Base-by-base conservation (phyloP, 2,113 vertebrate species). In the Mola mola region DNA sequence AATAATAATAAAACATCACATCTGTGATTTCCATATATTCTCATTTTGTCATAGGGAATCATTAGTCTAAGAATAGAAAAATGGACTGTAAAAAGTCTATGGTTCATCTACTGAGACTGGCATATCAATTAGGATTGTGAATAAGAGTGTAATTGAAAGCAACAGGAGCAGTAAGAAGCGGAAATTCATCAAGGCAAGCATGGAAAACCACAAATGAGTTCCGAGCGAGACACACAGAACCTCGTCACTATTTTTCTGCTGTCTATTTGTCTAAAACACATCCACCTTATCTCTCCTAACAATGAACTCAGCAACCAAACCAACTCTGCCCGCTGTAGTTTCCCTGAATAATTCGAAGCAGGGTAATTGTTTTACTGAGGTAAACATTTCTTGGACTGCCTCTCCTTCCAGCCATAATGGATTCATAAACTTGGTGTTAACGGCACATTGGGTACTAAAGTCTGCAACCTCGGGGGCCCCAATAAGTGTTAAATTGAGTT, bases 141-240 rank as follows among this genome's bases (percentile, higher is more conserved):
- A 91, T 83, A 91, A 87, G 87, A 91, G 81, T 80, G 82, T 91
- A 91, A 91, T 91, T 90, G 85, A 90, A 91, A 87, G 87, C 87
- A 90, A 89, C 89, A 91, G 87, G 86, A 86, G 87, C 85, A 84
- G 87, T 88, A 91, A 89, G 85, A 82, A 87, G 73, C 77, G 88
- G 91, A 92, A 91, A 92, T 91, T 89, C 88, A 90, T 90, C 87
- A 87, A 89, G 91, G 90, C 91, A 92, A 89, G 88, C 91, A 90
- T 91, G 91, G 89, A 88, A 83, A 86, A 80, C 87, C 82, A 78
- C 83, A 91, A 90, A 92, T 89, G 88, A 90, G 89, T 79, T 87
- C 79, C 47, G 60, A 79, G 85, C 60, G 31, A 85, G 75, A 86
- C 78, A 42, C 55, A 47, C 51, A 60, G 74, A 73, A 84, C 57